Evolutionary conservation across 1,140 invertebrate genomes (phyloP), one percentile per base, ranked within the genome.

Genomic region (Laupala kohalensis): DNA sequence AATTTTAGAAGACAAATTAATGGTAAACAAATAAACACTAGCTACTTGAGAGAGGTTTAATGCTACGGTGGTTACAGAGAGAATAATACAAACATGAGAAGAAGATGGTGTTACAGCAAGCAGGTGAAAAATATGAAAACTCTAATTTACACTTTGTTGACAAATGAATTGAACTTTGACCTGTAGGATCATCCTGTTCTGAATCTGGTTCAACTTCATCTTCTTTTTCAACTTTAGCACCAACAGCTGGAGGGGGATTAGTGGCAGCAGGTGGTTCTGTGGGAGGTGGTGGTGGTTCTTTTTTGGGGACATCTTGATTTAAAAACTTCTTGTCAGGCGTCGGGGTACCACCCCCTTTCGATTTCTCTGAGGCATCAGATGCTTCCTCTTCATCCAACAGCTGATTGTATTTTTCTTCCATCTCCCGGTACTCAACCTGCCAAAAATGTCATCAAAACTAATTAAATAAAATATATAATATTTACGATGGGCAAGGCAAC

Each of bases 351-450:
- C 78, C 77, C 25, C 83, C 78, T 78, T 89, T 89, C 69, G 81
- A 84, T 77, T 85, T 88, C 64, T 89, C 87, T n/a, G 84, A 85
- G 63, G 83, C 83, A 75, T 88, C 87, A 3, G 86, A 86, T 69
- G 83, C 80, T 75, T 85, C 86, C 77, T 88, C 87, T 75, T 89
- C 88, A 71, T 88, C 87, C 5, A 79, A 72, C 76, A 80, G 79
- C 28, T 74, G 70, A 78, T 86, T 88, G 72, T 85, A 83, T 77
- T 89, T 89, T 72, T 89, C 88, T 76, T 89, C 88, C 76, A 88
- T 81, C 79, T 90, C 88, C 74, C 86, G 84, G 74, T 85, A 86
- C 76, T 89, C 88, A 73, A 88, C 84, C 88, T 89, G 19, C 74
- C 75, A 74, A 78, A 75, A 30, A 72, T 5, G n/a, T 5, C 15